phyloP scores from a whole-genome alignment of 2,113 vertebrate species.

The Bathybates hornii region DNA sequence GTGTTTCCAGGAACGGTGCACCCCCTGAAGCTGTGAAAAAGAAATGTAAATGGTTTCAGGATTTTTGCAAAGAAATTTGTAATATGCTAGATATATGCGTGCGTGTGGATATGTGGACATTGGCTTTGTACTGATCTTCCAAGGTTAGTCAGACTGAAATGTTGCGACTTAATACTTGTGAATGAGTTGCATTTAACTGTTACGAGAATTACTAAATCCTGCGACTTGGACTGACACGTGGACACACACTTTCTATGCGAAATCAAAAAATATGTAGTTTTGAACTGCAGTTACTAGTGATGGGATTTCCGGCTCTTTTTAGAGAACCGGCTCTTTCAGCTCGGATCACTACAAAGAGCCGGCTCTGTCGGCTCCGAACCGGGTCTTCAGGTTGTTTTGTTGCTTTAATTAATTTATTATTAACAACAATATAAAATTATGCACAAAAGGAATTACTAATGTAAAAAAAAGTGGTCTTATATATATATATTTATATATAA shows the following conservation, averaged over 20 bases:
- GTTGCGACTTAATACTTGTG: not conserved
- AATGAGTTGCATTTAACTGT: not conserved
- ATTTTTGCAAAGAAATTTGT: accelerated
- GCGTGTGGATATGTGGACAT: accelerated
- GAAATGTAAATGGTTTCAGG: accelerated
- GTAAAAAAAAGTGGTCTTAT: no score
- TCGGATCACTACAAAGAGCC: no score
- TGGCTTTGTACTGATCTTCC: accelerated
- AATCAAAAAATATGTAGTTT: not conserved
- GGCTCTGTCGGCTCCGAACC: no score
- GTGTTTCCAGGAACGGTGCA: conserved; percentile 26
- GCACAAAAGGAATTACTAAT: no score
- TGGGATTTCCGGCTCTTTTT: no score
- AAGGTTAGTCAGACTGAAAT: not conserved
- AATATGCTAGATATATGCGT: accelerated
- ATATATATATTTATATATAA: no score
- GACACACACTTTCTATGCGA: not conserved
- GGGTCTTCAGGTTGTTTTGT: no score
- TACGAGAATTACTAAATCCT: not conserved
- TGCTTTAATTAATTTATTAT: no score
- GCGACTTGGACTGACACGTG: not conserved
- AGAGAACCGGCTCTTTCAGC: no score
- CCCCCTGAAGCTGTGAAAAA: accelerated
- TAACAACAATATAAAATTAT: no score
- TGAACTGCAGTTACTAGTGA: not conserved